Percentiles rank a stretch among this genome's conserved stretches.
phyloP scores from a whole-genome alignment of 2,113 vertebrate species.

The Struthidea cinerea region DNA sequence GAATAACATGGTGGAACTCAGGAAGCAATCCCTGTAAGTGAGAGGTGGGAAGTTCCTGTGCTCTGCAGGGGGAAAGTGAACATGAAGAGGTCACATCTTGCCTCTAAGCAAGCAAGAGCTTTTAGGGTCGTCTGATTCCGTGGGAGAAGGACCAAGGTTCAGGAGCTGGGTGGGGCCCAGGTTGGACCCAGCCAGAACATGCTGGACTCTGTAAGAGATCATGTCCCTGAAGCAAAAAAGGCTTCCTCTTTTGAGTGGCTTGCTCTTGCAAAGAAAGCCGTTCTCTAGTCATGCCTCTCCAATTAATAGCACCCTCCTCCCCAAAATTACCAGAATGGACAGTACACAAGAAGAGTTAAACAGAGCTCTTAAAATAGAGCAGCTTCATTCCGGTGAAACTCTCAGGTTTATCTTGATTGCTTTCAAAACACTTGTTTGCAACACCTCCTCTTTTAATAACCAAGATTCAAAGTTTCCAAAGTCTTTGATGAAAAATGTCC shows the following conservation, averaged over 20 bases:
- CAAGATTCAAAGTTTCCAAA: neutral
- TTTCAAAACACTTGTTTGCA: neutral
- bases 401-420: neutral
- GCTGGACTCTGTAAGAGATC: neutral
- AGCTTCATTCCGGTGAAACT: neutral
- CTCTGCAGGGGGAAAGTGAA: neutral
- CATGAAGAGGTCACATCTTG: neutral
- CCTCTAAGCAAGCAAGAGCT: neutral
- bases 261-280: neutral
- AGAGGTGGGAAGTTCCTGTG: neutral
- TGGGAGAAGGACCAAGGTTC: neutral
- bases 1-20: neutral
- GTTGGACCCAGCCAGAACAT: neutral
- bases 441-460: neutral
- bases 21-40: neutral
- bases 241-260: neutral
- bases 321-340: neutral
- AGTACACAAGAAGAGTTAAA: neutral
- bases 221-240: neutral
- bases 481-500: neutral
- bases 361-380: neutral
- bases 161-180: neutral
- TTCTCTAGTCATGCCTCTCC: neutral
- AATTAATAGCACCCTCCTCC: neutral
- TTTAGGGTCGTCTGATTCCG: accelerated